Evolutionary conservation across 2,113 vertebrate species (phyloP).

Genomic region (Urocynchramus pylzowi): DNA sequence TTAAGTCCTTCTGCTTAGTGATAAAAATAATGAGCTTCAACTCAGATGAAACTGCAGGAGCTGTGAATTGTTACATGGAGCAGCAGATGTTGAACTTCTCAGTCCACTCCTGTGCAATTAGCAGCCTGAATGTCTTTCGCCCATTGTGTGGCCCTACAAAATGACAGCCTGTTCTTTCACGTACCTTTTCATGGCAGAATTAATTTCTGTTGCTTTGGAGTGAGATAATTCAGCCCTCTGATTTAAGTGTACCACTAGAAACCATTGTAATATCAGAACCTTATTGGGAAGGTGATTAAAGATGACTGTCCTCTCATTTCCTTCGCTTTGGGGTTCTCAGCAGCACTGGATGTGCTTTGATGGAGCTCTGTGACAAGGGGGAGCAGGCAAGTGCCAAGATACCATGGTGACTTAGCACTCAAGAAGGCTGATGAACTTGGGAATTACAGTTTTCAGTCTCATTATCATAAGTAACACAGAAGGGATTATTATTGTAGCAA

Average conservation of each 20-base stretch:
- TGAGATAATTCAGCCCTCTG: neutral
- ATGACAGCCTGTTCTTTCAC: neutral
- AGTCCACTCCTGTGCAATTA: neutral
- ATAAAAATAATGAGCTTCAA: neutral
- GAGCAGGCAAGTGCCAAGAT: neutral
- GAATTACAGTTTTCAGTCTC: neutral
- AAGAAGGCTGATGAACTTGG: neutral
- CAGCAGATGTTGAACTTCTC: neutral
- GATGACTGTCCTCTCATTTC: slow-evolving; percentile 9
- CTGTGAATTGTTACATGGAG: neutral
- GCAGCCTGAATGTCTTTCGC: neutral
- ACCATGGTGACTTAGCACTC: neutral
- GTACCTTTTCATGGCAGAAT: neutral
- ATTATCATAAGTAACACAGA: neutral
- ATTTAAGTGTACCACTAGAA: neutral
- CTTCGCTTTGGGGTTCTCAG: neutral
- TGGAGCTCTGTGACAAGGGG: slow-evolving; percentile 35
- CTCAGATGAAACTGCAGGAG: neutral
- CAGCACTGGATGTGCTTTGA: slow-evolving; percentile 4
- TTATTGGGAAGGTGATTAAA: neutral
- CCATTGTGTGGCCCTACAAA: neutral
- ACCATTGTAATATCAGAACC: neutral
- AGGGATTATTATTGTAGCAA: neutral
- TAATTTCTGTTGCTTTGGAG: neutral
- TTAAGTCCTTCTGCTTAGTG: neutral